Conservation (phyloP, 1,140 invertebrate genomes). For the Rhizoglyphus robini region DNA sequence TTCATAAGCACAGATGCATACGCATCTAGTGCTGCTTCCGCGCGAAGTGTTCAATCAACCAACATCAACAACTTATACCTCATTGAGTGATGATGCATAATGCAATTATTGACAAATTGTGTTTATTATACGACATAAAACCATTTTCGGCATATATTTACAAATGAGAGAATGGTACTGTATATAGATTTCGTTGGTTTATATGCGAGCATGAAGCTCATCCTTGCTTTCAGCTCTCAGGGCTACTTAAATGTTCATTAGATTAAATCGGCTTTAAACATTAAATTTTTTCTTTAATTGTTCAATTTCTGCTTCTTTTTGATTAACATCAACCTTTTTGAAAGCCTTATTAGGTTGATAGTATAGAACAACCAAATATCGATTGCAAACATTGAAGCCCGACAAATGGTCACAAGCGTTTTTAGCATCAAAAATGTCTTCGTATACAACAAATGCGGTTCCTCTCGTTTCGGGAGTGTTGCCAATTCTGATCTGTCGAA, state of each 20-base stretch:
- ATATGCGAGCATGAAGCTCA: too few relatives aligned
- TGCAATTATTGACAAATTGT: too few relatives aligned
- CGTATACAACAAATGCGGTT: constrained; percentile 97
- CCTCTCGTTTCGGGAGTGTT: constrained; percentile 95
- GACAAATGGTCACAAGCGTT: constrained; percentile 98
- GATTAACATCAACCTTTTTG: constrained; percentile 88
- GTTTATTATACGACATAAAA: too few relatives aligned
- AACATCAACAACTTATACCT: constrained; percentile 15
- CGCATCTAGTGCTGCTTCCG: constrained; percentile 25
- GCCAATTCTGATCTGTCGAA: constrained; percentile 94
- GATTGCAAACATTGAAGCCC: constrained; percentile 97
- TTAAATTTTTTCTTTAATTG: constrained; percentile 86
- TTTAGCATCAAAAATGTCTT: constrained; percentile 99
- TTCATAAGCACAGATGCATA: constrained; percentile 24
- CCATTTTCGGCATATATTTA: neutral
- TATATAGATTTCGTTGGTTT: neutral
- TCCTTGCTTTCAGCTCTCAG: too few relatives aligned
- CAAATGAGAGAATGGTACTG: neutral
- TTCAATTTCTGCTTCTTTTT: constrained; percentile 92
- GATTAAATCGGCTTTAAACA: neutral
- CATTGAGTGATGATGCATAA: constrained; percentile 5
- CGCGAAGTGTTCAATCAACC: constrained; percentile 3
- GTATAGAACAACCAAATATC: constrained; percentile 94
- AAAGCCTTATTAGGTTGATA: constrained; percentile 72
- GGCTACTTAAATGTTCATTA: too few relatives aligned